Evolutionary conservation across 2,113 vertebrate genomes (phyloP).

Genomic region (Panurus biarmicus): DNA sequence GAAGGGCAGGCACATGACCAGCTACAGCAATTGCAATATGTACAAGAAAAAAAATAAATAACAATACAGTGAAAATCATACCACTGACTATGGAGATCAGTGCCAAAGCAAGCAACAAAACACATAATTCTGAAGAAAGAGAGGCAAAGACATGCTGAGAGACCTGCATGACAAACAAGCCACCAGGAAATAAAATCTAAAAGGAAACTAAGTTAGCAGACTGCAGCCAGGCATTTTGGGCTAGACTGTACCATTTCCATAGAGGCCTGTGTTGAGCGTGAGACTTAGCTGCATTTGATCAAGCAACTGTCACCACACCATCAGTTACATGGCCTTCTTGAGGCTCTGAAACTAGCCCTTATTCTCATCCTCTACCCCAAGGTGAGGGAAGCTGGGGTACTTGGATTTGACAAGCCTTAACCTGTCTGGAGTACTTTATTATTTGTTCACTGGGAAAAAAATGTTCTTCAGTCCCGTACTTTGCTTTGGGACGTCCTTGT

Average conservation of each 20-base stretch:
- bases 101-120: not conserved
- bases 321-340: not conserved
- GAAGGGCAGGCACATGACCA: not conserved
- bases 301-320: not conserved
- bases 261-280: not conserved
- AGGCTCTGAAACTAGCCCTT: not conserved
- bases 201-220: not conserved
- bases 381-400: not conserved
- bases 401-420: not conserved
- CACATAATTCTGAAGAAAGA: not conserved
- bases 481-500: rapidly evolving
- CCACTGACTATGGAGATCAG: not conserved
- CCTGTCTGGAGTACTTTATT: not conserved
- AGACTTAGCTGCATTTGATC: not conserved
- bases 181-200: not conserved
- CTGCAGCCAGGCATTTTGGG: not conserved
- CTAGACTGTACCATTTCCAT: not conserved
- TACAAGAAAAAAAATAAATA: not conserved
- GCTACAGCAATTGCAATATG: not conserved
- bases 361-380: not conserved
- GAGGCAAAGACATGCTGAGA: not conserved
- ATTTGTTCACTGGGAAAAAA: not conserved
- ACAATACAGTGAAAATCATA: not conserved
- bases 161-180: not conserved
- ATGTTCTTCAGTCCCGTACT: not conserved